These are phyloP conservation scores for Serilophus lunatus DNA, from an alignment of 2,113 vertebrate species.

Conservation along the genomic window DNA sequence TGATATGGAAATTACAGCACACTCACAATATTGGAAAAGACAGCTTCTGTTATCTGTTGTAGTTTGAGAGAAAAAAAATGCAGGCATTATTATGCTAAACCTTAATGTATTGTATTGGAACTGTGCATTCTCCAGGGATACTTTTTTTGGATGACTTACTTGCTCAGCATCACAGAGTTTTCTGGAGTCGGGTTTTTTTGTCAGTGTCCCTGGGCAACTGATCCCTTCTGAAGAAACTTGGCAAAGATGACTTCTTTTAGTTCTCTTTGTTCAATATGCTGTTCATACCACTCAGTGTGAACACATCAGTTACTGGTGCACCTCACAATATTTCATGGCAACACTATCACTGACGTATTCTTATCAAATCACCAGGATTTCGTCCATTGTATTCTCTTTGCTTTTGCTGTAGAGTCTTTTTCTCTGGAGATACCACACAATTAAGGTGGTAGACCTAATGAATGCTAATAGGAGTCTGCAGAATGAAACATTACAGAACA, in stretches of 20 bases:
- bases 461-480: neutral
- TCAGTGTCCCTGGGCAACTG: neutral
- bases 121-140: neutral
- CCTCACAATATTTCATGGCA: neutral
- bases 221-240: neutral
- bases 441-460: neutral
- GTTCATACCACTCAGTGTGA: neutral
- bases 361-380: neutral
- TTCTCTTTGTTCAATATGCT: neutral
- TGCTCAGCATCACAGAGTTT: neutral
- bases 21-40: neutral
- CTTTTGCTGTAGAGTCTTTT: neutral
- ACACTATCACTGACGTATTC: neutral
- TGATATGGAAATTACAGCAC: neutral
- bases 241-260: neutral
- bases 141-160: neutral
- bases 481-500: neutral
- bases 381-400: neutral
- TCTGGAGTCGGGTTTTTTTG: neutral
- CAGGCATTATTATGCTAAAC: neutral
- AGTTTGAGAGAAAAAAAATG: neutral
- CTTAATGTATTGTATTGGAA: neutral
- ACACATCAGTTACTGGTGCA: neutral
- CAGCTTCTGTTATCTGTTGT: neutral
- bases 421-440: neutral